Percentiles rank a stretch among this genome's conserved stretches.
Conservation (phyloP, 2,113 vertebrate species). For the Dasyornis broadbenti region DNA sequence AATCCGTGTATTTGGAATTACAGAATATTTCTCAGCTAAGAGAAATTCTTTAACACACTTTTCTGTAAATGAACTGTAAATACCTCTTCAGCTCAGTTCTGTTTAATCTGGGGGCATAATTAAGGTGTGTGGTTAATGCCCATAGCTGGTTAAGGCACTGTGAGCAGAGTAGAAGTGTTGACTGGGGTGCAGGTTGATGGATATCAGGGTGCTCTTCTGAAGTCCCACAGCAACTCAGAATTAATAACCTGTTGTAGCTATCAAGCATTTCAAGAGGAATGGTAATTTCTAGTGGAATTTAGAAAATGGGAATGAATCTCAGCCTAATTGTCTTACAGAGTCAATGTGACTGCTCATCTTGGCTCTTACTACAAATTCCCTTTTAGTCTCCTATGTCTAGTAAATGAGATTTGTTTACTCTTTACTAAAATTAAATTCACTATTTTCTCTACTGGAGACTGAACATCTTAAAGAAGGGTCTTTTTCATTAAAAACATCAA, state of each 20-base stretch:
- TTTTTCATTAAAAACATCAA: not conserved
- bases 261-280: not conserved
- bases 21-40: not conserved
- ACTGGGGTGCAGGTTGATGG: not conserved
- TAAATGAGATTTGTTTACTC: not conserved
- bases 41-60: not conserved
- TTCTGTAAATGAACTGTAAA: not conserved
- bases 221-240: not conserved
- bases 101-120: not conserved
- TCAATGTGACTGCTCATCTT: not conserved
- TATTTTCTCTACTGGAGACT: not conserved
- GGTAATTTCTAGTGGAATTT: not conserved
- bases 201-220: not conserved
- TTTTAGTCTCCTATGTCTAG: not conserved
- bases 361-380: not conserved
- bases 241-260: not conserved
- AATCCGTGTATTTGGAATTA: constrained; percentile 18
- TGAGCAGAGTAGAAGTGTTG: not conserved
- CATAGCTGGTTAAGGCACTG: not conserved
- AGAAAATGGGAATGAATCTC: not conserved
- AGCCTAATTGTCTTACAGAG: rapidly evolving
- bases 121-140: not conserved
- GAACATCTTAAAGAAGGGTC: not conserved
- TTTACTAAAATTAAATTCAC: not conserved
- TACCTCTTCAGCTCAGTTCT: not conserved